phyloP scores from a whole-genome alignment of 1,140 invertebrate species.

The Agrilus planipennis region DNA sequence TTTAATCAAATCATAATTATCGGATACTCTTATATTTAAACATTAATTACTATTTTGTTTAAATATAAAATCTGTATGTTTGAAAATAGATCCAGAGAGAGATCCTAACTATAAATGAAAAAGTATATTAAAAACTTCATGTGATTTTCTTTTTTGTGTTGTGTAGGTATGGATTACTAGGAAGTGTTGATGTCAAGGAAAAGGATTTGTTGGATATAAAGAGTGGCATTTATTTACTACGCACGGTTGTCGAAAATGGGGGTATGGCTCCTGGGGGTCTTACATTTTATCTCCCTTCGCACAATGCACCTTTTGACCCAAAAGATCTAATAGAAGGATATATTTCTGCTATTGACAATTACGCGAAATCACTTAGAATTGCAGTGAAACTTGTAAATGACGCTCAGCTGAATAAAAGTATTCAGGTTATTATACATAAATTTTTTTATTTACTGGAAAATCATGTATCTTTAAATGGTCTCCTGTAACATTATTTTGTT shows the following conservation, averaged over 20 bases:
- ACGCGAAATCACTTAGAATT: slow-evolving; percentile 42
- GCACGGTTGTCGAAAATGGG: slow-evolving; percentile 30
- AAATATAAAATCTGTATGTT: no score
- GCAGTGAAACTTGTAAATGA: slow-evolving; percentile 41
- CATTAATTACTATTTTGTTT: slow-evolving; percentile 1
- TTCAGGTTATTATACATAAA: slow-evolving; percentile 7
- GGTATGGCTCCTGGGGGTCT: slow-evolving; percentile 47
- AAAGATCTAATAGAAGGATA: slow-evolving; percentile 45
- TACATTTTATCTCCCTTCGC: slow-evolving; percentile 42
- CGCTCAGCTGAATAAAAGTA: slow-evolving; percentile 13
- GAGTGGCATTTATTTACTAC: slow-evolving; percentile 27
- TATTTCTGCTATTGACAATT: slow-evolving; percentile 45
- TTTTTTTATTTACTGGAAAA: no score
- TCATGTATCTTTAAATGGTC: no score
- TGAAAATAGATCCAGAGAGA: no score
- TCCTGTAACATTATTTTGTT: slow-evolving; percentile 7
- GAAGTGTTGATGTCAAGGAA: slow-evolving; percentile 38
- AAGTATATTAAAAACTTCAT: no score
- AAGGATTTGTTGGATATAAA: slow-evolving; percentile 37
- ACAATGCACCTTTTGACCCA: slow-evolving; percentile 39
- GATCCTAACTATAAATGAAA: no score
- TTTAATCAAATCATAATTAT: no score
- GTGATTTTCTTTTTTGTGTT: slow-evolving; percentile 5
- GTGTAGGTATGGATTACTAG: slow-evolving; percentile 36
- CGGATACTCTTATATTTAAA: no score